phyloP scores from a whole-genome alignment of 2,888 invertebrate species.

The Eubasilissa splendida region DNA sequence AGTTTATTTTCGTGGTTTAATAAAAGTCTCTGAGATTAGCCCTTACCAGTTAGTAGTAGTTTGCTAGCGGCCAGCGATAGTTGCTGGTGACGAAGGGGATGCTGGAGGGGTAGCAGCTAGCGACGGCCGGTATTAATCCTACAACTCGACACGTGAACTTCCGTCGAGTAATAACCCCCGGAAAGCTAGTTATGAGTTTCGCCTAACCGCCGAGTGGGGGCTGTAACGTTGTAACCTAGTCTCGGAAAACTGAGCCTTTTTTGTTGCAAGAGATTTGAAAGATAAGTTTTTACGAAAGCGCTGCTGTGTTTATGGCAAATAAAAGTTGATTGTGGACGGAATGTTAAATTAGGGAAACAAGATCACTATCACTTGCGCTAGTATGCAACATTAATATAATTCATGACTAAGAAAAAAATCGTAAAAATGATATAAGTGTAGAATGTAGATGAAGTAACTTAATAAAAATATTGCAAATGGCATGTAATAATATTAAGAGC shows the following conservation, averaged over 20 bases:
- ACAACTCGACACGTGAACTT: constrained; percentile 57
- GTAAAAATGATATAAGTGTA: too few species aligned
- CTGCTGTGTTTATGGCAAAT: constrained; percentile 21
- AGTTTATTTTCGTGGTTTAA: background rate
- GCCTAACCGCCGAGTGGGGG: constrained; percentile 9
- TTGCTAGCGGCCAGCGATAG: background rate
- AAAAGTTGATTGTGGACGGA: constrained; percentile 20
- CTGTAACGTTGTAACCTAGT: background rate
- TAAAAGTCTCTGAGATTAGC: constrained; percentile 1
- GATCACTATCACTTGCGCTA: too few species aligned
- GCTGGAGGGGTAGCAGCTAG: constrained; percentile 8
- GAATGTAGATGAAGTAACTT: too few species aligned
- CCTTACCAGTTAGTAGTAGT: background rate
- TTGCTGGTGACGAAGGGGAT: background rate
- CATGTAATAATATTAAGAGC: too few species aligned
- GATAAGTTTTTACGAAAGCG: constrained; percentile 9
- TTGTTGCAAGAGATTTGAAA: constrained; percentile 24
- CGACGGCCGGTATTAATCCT: constrained; percentile 60
- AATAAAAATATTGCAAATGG: too few species aligned
- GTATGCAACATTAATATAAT: too few species aligned
- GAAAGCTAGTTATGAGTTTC: constrained; percentile 55
- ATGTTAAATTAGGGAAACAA: background rate
- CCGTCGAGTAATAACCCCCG: constrained; percentile 48
- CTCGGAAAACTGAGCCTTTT: background rate
- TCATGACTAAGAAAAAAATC: too few species aligned